Evolutionary conservation across 2,888 invertebrate genomes (phyloP).

Genomic region (Venustoraphidia nigricollis): DNA sequence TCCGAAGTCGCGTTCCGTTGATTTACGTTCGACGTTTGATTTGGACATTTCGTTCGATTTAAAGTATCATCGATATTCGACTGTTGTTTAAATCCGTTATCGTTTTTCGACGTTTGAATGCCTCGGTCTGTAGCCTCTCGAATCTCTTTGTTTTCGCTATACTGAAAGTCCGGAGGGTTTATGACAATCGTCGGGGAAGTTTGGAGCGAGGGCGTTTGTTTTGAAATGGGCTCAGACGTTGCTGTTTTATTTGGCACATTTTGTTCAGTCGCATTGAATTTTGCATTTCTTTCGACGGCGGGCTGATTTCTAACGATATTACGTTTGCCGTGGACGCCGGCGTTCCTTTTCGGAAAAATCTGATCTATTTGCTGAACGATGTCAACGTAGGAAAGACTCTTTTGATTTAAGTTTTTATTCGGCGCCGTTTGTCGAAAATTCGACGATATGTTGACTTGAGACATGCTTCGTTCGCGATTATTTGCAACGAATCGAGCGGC

Average conservation of each 20-base stretch:
- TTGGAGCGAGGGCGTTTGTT: too few species aligned
- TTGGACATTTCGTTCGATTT: slow-evolving; percentile 5
- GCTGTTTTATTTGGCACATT: neutral
- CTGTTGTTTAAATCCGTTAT: too few species aligned
- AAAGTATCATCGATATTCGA: too few species aligned
- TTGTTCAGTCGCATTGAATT: slow-evolving; percentile 5
- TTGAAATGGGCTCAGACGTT: too few species aligned
- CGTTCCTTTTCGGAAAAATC: slow-evolving; percentile 2
- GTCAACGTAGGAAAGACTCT: slow-evolving; percentile 2
- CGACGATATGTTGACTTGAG: too few species aligned
- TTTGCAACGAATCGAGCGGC: too few species aligned
- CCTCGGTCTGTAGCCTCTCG: too few species aligned
- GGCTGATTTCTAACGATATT: too few species aligned
- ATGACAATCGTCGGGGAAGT: slow-evolving; percentile 21
- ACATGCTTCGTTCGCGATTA: too few species aligned
- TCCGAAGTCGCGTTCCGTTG: slow-evolving; percentile 15
- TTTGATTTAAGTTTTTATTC: neutral
- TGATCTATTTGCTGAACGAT: slow-evolving; percentile 4
- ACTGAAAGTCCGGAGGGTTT: slow-evolving; percentile 16
- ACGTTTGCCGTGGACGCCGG: neutral
- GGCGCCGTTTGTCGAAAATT: too few species aligned
- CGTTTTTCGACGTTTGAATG: too few species aligned
- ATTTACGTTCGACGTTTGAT: slow-evolving; percentile 15
- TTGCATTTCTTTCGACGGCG: slow-evolving; percentile 1
- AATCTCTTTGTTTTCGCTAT: slow-evolving; percentile 14